These are phyloP conservation scores for Zophobas morio DNA, from an alignment of 1,140 invertebrate genomes.

Conservation along the genomic window DNA sequence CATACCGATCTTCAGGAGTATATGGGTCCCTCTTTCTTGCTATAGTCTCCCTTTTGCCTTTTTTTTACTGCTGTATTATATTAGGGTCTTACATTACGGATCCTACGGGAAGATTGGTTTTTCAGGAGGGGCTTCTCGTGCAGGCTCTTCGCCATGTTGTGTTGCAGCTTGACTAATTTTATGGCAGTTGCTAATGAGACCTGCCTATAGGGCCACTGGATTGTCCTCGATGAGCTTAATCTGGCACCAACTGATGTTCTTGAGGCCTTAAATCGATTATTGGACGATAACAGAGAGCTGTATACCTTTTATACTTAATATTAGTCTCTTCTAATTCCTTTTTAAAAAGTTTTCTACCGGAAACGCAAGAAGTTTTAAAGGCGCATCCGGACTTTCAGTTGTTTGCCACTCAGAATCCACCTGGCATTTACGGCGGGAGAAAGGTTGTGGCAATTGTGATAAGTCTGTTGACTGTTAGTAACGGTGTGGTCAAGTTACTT, in stretches of 20 bases:
- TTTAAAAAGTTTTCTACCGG: conserved; percentile 98
- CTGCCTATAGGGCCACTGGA: conserved; percentile 98
- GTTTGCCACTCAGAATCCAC: conserved; percentile 99
- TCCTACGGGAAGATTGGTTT: conserved; percentile 88
- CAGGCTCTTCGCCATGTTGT: conserved; percentile 99
- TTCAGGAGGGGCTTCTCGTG: conserved; percentile 95
- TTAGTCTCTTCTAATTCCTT: no score
- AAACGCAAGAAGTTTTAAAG: conserved; percentile 93
- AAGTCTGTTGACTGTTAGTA: no score
- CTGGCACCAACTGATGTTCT: conserved; percentile 98
- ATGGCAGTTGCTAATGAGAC: no score
- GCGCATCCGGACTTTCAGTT: conserved; percentile 96
- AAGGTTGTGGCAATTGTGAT: no score
- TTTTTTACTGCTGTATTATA: no score
- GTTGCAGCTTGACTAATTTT: no score
- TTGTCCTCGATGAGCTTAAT: conserved; percentile 99
- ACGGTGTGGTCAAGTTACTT: no score
- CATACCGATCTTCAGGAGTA: conserved; percentile 99
- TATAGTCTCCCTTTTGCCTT: no score
- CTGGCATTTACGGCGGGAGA: conserved; percentile 95
- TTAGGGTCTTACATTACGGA: conserved; percentile 93
- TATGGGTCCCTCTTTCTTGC: no score
- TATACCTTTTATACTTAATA: no score
- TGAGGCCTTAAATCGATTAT: conserved; percentile 96
- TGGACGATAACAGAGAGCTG: conserved; percentile 98